Base-by-base conservation (phyloP, 2,888 invertebrate genomes). In the Clostera curtula region DNA sequence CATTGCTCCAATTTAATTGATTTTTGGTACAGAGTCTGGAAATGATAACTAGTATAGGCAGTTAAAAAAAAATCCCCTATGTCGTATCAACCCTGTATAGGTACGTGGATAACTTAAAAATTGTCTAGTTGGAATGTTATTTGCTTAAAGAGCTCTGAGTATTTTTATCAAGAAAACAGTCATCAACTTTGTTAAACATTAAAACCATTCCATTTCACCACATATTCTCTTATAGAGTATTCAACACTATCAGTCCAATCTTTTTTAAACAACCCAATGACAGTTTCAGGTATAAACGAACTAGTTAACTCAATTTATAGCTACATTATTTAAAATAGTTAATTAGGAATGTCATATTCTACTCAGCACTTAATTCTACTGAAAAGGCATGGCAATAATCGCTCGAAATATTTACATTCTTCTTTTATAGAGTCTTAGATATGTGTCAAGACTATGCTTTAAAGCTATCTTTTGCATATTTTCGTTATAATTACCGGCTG, bases 401-500 rank as follows among this genome's bases (percentile, higher is more conserved):
- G 45, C 36, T 49, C 52, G 32, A 46, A 43, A 46, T 42, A 41
- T 41, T n/a, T n/a, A n/a, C n/a, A 43, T 25, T 46, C 41, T 41
- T 36, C 31, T 22, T 31, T 35, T 48, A 42, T 43, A 46, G 41
- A 40, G 38, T 50, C 47, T 55, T 56, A 60, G 65, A 71, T 70
- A 71, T 68, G 66, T 67, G 54, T 63, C 51, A 56, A 62, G 49
- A 64, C 56, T 57, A 56, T 20, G 36, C 47, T 43, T 68, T 70
- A 74, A 70, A 73, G 70, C 65, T 70, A 65, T 58, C 47, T 49
- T 61, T 62, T 52, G 57, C 50, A 56, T 28, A 25, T 32, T n/a
- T n/a, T n/a, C n/a, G n/a, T n/a, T n/a, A n/a, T n/a, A n/a, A n/a
- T n/a, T n/a, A n/a, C n/a, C n/a, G n/a, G n/a, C n/a, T n/a, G n/a